phyloP scores from a whole-genome alignment of 2,888 invertebrate genomes.

The Pyrocoelia pectoralis region DNA sequence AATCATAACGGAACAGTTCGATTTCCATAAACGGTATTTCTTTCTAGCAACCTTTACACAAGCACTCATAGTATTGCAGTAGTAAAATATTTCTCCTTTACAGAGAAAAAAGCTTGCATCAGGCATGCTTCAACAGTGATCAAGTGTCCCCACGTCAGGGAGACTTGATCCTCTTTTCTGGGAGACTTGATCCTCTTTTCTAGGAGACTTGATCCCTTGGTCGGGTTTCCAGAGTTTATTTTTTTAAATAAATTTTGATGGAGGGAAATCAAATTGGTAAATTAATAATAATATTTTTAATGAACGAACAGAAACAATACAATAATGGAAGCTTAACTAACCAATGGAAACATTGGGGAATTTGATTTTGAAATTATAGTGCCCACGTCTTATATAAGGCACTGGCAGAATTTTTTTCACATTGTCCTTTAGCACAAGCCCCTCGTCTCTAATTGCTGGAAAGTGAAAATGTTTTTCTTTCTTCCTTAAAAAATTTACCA shows the following conservation, averaged over 20 bases:
- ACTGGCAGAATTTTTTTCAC: constrained; percentile 1
- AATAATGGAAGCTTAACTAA: too few species aligned
- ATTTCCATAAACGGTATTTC: too few species aligned
- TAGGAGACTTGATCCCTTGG: background rate
- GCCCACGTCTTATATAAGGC: background rate
- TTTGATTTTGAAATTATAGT: constrained; percentile 3
- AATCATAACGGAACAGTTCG: too few species aligned
- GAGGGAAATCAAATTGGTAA: background rate
- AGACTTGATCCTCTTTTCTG: background rate
- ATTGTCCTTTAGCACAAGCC: constrained; percentile 3
- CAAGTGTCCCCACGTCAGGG: background rate
- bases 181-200: background rate
- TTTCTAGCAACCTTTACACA: too few species aligned
- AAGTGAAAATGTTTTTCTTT: background rate
- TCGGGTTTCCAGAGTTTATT: too few species aligned
- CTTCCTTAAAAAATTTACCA: background rate
- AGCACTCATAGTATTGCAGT: too few species aligned
- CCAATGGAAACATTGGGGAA: background rate
- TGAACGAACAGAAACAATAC: background rate
- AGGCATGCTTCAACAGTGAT: too few species aligned
- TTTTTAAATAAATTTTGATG: background rate
- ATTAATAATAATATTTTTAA: background rate
- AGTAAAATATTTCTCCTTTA: too few species aligned
- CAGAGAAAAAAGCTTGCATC: too few species aligned
- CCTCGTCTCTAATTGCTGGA: background rate